A percentile compares a stretch with the other conserved stretches of the same genome.
Conservation (phyloP, 2,888 invertebrate species). For the Frankliniella intonsa region DNA sequence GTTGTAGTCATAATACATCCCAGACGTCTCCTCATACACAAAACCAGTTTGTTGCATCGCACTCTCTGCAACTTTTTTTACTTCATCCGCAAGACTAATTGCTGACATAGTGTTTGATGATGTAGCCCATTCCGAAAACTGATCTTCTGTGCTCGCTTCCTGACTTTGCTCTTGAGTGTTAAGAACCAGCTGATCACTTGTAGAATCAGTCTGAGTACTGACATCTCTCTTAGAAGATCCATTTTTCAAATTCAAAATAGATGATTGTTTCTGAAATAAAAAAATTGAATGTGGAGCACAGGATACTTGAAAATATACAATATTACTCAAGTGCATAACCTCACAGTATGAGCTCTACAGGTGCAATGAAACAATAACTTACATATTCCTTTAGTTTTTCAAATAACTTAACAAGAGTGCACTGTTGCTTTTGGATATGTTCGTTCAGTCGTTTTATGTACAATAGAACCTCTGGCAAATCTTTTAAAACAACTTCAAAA, state of each 20-base stretch:
- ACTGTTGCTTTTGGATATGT: slow-evolving; percentile 54
- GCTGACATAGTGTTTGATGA: slow-evolving; percentile 34
- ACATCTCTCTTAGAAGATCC: slow-evolving; percentile 30
- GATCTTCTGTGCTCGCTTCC: slow-evolving; percentile 41
- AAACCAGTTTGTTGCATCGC: slow-evolving; percentile 71
- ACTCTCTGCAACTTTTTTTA: slow-evolving; percentile 69
- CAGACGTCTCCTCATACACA: slow-evolving; percentile 80
- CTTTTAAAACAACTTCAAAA: slow-evolving; percentile 47
- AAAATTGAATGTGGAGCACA: not conserved
- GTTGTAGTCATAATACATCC: slow-evolving; percentile 82
- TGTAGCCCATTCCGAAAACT: slow-evolving; percentile 38
- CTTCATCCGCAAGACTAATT: slow-evolving; percentile 64
- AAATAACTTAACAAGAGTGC: slow-evolving; percentile 56
- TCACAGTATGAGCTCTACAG: slow-evolving; percentile 28
- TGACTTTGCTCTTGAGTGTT: too few relatives aligned
- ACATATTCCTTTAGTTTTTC: slow-evolving; percentile 49
- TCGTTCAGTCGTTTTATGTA: slow-evolving; percentile 56
- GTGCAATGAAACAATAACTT: slow-evolving; percentile 23
- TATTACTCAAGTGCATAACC: not conserved
- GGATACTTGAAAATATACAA: not conserved
- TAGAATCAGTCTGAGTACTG: slow-evolving; percentile 31
- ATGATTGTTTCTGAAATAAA: slow-evolving; percentile 28
- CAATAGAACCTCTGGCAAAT: slow-evolving; percentile 56
- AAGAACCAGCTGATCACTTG: slow-evolving; percentile 35
- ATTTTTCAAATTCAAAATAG: slow-evolving; percentile 18